Evolutionary conservation across 1,140 invertebrate genomes (phyloP), one percentile per base, ranked within the genome.

Genomic region (Trichogramma pretiosum): DNA sequence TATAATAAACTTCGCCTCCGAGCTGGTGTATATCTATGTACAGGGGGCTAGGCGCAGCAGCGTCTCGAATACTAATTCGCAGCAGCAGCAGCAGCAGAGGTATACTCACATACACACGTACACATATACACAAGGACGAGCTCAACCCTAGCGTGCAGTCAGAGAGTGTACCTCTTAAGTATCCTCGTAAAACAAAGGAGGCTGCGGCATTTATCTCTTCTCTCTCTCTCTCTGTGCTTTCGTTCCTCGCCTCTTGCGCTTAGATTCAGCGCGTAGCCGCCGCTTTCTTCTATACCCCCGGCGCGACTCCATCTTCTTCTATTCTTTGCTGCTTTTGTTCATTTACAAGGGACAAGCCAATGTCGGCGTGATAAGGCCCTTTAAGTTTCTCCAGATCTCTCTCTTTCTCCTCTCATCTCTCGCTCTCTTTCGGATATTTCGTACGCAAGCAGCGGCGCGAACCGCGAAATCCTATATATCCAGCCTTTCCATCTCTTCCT

Each of bases 131-230:
- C n/a, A n/a, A n/a, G n/a, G n/a, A n/a, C n/a, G n/a, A n/a, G n/a
- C n/a, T n/a, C n/a, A n/a, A n/a, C n/a, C n/a, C n/a, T n/a, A n/a
- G n/a, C n/a, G n/a, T n/a, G n/a, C n/a, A n/a, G n/a, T n/a, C n/a
- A n/a, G n/a, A n/a, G n/a, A n/a, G n/a, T n/a, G n/a, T 30, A 38
- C 17, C 28, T 30, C 36, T 33, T 48, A 48, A 48, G 38, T 42
- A 48, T 48, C 46, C 32, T 42, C 32, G 39, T 48, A 48, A 48
- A 48, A 48, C 46, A 48, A 48, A 41, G 46, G 32, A 48, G 32
- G 32, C 46, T 42, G 39, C 17, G 28, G 39, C 39, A 48, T 48
- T 48, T 42, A 48, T 48, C 46, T 48, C 35, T 37, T 46, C 21
- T 13, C 30, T 38, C 17, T 38, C n/a, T 39, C 37, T 23, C 24